phyloP scores from a whole-genome alignment of 2,113 vertebrate species.

The Oceanodroma tethys region DNA sequence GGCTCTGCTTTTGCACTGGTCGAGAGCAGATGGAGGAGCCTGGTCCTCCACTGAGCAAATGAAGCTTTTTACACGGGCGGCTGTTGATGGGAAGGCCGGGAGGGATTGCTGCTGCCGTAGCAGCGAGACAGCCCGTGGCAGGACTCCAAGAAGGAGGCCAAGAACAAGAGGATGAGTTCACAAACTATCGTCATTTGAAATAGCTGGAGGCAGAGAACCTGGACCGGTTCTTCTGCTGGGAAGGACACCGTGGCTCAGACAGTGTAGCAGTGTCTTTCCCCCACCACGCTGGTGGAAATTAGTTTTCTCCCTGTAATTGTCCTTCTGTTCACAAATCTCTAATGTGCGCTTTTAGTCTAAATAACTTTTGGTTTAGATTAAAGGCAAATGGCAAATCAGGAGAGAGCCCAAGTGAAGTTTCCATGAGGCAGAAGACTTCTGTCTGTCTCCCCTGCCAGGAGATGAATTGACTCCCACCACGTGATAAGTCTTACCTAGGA shows the following conservation, averaged over 20 bases:
- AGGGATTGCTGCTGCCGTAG: not conserved
- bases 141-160: not conserved
- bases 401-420: not conserved
- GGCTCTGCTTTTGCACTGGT: not conserved
- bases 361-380: not conserved
- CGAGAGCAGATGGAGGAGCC: not conserved
- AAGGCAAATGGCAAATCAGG: not conserved
- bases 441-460: not conserved
- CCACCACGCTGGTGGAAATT: not conserved
- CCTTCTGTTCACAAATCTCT: not conserved
- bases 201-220: not conserved
- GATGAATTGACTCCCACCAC: not conserved
- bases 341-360: not conserved
- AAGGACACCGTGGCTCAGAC: not conserved
- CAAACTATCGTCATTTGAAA: not conserved
- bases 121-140: not conserved
- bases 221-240: not conserved
- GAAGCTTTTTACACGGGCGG: not conserved
- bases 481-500: not conserved
- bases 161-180: not conserved
- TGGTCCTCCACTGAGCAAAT: not conserved
- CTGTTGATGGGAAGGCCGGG: not conserved
- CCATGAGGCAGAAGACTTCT: not conserved
- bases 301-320: not conserved
- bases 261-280: not conserved